Evolutionary conservation across 2,888 invertebrate species (phyloP).

Genomic region (Clusia tigrina): DNA sequence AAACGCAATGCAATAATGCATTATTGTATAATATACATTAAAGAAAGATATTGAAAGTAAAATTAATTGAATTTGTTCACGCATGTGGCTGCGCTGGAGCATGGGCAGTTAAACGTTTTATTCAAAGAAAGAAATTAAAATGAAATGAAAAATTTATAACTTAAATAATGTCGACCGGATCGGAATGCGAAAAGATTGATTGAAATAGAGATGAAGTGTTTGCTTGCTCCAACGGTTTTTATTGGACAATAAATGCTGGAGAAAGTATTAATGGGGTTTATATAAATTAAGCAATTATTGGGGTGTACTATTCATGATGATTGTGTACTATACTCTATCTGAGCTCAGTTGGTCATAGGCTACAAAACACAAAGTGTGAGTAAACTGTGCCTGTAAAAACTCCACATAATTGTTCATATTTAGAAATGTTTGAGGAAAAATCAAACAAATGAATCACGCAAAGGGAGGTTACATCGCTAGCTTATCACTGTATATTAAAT

Average conservation of each 20-base stretch:
- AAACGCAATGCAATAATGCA: constrained; percentile 20
- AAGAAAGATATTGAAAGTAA: constrained; percentile 2
- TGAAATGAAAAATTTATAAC: neutral
- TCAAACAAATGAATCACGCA: neutral
- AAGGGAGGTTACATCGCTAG: neutral
- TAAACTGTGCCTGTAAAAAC: too few species aligned
- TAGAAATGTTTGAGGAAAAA: too few species aligned
- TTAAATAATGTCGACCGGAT: neutral
- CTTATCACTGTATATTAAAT: too few species aligned
- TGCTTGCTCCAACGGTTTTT: constrained; percentile 5
- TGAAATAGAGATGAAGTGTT: neutral
- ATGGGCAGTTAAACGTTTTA: neutral
- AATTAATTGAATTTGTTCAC: neutral
- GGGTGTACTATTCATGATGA: neutral
- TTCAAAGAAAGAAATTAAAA: neutral
- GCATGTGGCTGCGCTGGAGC: neutral
- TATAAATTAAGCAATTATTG: neutral
- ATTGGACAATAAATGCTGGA: neutral
- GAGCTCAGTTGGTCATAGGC: neutral
- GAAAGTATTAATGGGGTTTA: neutral
- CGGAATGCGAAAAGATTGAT: too few species aligned
- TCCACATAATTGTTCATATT: too few species aligned
- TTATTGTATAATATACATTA: constrained; percentile 1
- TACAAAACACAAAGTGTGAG: neutral
- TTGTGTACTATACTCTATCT: too few species aligned